Evolutionary conservation across 1,140 invertebrate genomes (phyloP), one percentile per base, ranked within the genome.

Genomic region (Drosophila carrolli): DNA sequence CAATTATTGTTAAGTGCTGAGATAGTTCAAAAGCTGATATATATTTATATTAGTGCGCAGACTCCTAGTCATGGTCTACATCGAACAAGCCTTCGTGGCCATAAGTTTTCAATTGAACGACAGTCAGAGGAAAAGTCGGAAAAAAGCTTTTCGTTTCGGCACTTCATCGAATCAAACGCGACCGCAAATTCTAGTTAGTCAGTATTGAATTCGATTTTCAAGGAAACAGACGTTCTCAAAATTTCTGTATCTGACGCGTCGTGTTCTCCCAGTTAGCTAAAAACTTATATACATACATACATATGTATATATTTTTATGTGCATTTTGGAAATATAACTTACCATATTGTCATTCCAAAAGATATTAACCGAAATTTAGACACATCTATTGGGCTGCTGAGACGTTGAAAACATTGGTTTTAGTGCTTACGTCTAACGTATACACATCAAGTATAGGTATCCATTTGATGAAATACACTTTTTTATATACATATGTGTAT

Each of bases 191-290:
- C 59, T 70, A 47, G 46, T 75, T 63, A 48, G 63, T 79, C 79
- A 84, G 81, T 83, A 84, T 88, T 89, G 80, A 83, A 77, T 89
- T 74, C 61, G 68, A 78, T 80, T 83, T 70, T 75, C 80, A 74
- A 80, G 50, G 61, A 55, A 89, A 68, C 80, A 68, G 80, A 83
- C 72, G 80, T 77, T 74, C 40, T 74, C 6, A 44, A 63, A 59
- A 46, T 50, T 53, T 54, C 27, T 48, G 40, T 70, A 48, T 56
- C 37, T 46, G 43, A 73, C 53, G 43, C 47, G 55, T 68, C 54
- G 40, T 48, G 55, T 67, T 23, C 44, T 51, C 48, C 62, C 50
- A 55, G 50, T 56, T 57, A 16, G 50, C 14, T 71, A 46, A 56
- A 35, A 46, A 70, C 40, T 61, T 27, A 75, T 13, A 53, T 48